These are phyloP conservation scores for Tetranychus truncatus DNA, from an alignment of 2,888 invertebrate species.

Conservation along the genomic window DNA sequence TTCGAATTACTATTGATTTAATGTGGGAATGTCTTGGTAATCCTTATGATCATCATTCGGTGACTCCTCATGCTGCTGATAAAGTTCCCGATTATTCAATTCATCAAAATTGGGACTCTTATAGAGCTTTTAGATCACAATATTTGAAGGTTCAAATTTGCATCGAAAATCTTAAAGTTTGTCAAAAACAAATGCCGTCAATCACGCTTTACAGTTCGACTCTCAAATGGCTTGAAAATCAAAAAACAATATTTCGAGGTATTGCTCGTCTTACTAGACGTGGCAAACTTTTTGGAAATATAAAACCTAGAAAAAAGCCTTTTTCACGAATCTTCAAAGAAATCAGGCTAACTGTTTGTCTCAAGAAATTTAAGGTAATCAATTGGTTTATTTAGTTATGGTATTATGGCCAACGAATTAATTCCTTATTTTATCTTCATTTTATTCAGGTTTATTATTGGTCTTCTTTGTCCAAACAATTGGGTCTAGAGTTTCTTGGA, in stretches of 20 bases:
- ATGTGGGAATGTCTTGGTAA: conserved; percentile 82
- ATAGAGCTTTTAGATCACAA: conserved; percentile 75
- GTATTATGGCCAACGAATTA: not conserved
- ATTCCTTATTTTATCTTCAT: conserved; percentile 41
- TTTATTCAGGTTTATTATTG: conserved; percentile 55
- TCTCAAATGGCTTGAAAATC: conserved; percentile 80
- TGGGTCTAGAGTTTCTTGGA: conserved; percentile 68
- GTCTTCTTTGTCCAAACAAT: conserved; percentile 90
- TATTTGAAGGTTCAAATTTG: conserved; percentile 58
- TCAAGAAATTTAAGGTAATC: conserved; percentile 40
- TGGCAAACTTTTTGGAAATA: conserved; percentile 67
- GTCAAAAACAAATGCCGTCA: conserved; percentile 25
- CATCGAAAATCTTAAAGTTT: conserved; percentile 46
- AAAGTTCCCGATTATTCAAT: conserved; percentile 89
- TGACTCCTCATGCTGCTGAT: conserved; percentile 85
- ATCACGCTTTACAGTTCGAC: conserved; percentile 79
- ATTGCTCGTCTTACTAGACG: conserved; percentile 84
- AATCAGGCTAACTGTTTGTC: conserved; percentile 27
- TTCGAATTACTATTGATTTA: conserved; percentile 52
- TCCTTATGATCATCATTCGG: conserved; percentile 84
- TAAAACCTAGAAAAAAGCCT: conserved; percentile 66
- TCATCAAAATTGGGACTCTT: conserved; percentile 87
- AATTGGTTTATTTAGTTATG: conserved; percentile 48
- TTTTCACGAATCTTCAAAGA: conserved; percentile 58
- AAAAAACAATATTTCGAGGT: conserved; percentile 62